Base-by-base conservation (phyloP, 1,140 invertebrate genomes). In the Drosophila nigrodunni region DNA sequence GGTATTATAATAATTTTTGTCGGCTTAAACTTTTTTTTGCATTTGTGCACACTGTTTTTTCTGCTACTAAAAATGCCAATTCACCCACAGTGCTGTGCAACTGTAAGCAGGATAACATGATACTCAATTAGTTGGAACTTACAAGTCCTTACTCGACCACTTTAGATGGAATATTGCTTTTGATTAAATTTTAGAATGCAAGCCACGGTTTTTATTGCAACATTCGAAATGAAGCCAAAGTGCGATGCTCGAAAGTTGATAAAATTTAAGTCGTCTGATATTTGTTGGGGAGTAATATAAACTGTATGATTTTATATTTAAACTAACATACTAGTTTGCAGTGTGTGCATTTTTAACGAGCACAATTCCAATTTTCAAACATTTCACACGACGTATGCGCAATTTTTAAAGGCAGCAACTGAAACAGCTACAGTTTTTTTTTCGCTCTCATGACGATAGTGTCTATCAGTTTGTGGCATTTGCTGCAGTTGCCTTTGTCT, bases 401-500 rank as follows among this genome's bases (percentile, higher is more conserved):
- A 47, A 67, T 21, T 43, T 68, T 46, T 58, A 58, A 66, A 30
- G 13, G 18, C 18, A 21, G 1, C 18, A 0, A 2, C 18, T 1
- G 18, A 21, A 21, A 21, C 13, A 39, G 10, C 25, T 5, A 30
- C 37, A 9, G 37, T 39, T n/a, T n/a, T n/a, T n/a, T n/a, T n/a
- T n/a, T n/a, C n/a, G n/a, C n/a, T n/a, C n/a, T n/a, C n/a, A n/a
- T n/a, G n/a, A n/a, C n/a, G 15, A 15, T 15, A 15, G 15, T 61
- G 15, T 37, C 10, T 54, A n/a, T 41, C 8, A 44, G 54, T 44
- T 13, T 57, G 21, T 25, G 58, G 50, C 59, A 43, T 34, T 69
- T 37, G n/a, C 30, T 70, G 65, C 66, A 58, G 49, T 62, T 65
- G 58, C n/a, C 10, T 76, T 62, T 77, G 62, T 82, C 62, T 70